Percentiles rank a stretch among this genome's conserved stretches.
Conservation (phyloP, 2,113 vertebrate species). For the Megaceryle torquata region DNA sequence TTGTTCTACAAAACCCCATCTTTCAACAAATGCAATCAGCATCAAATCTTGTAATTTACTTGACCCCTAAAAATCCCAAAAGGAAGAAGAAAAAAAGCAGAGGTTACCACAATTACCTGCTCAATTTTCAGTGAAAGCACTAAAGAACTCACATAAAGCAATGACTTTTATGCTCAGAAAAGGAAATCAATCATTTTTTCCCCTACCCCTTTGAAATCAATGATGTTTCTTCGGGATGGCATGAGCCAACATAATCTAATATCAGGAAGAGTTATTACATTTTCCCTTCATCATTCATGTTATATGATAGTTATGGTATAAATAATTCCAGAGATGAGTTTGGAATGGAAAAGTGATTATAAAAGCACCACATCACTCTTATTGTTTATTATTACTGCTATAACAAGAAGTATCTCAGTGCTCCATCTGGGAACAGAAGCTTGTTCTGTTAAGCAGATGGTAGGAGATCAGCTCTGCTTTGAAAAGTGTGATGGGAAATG, state of each 20-base stretch:
- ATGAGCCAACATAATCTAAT: not conserved
- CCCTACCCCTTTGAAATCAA: not conserved
- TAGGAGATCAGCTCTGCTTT: not conserved
- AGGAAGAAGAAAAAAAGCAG: not conserved
- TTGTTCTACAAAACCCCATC: not conserved
- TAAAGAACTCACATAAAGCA: not conserved
- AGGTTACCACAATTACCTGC: not conserved
- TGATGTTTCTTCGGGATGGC: not conserved
- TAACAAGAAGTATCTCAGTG: not conserved
- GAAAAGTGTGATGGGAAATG: not conserved
- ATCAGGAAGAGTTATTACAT: not conserved
- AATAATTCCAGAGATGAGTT: not conserved
- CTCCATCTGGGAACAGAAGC: not conserved
- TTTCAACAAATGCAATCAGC: not conserved
- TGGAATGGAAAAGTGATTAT: not conserved
- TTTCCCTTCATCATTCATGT: constrained; percentile 31
- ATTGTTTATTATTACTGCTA: not conserved
- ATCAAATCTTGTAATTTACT: not conserved
- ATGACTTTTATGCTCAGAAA: not conserved
- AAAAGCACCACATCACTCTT: not conserved
- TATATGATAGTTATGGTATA: not conserved
- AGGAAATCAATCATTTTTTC: not conserved
- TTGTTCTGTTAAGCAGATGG: not conserved
- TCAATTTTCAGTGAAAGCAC: not conserved
- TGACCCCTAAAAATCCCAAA: not conserved